A percentile compares a stretch with the other conserved stretches of the same genome.
phyloP scores from a whole-genome alignment of 2,797 vertebrate species.

The Capromys pilorides region DNA sequence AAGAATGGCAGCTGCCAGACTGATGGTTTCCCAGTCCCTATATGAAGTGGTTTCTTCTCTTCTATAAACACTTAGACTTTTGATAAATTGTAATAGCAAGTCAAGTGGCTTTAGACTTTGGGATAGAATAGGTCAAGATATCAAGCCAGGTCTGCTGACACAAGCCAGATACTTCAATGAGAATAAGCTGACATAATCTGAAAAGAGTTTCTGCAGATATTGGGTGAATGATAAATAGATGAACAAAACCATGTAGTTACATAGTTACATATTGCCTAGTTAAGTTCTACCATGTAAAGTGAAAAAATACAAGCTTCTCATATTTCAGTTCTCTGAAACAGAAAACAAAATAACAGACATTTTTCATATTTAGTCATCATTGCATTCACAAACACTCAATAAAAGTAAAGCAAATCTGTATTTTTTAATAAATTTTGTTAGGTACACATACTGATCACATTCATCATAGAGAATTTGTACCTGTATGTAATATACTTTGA shows the following conservation, averaged over 20 bases:
- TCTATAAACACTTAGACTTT: not conserved
- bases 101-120: not conserved
- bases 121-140: not conserved
- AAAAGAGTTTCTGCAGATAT: not conserved
- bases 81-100: not conserved
- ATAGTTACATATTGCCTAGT: not conserved
- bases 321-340: too few species aligned
- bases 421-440: too few species aligned
- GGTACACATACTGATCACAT: too few species aligned
- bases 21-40: not conserved
- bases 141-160: not conserved
- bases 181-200: not conserved
- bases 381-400: too few species aligned
- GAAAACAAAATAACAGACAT: too few species aligned
- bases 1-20: not conserved
- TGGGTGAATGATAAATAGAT: not conserved
- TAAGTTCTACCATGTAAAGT: too few species aligned
- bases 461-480: too few species aligned
- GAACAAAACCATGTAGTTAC: not conserved
- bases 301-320: too few species aligned
- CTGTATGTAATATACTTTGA: too few species aligned
- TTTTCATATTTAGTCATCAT: too few species aligned
- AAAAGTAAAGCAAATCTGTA: too few species aligned
- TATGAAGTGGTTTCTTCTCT: not conserved
- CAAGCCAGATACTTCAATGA: not conserved